Percentiles rank a stretch among this genome's conserved stretches.
Evolutionary conservation across 2,888 invertebrate species (phyloP).

Genomic region (Malthinus flaveolus): DNA sequence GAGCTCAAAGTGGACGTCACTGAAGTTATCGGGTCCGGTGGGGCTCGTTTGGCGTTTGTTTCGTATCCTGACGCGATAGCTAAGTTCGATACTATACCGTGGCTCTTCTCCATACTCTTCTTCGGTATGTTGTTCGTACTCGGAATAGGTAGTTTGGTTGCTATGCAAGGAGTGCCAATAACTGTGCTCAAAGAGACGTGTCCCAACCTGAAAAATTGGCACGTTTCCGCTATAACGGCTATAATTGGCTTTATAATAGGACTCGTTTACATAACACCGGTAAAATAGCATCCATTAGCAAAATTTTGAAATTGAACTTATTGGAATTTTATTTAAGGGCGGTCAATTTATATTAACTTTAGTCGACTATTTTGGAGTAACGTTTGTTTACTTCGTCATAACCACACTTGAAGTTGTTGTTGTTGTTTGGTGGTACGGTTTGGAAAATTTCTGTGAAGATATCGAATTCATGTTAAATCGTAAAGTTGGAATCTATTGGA

Average conservation of each 20-base stretch:
- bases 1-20: constrained; percentile 66
- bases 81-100: constrained; percentile 71
- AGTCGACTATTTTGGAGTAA: constrained; percentile 64
- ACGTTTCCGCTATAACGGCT: constrained; percentile 57
- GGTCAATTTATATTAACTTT: constrained; percentile 64
- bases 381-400: constrained; percentile 62
- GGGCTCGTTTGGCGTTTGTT: constrained; percentile 79
- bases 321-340: constrained; percentile 52
- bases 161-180: constrained; percentile 69
- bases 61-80: constrained; percentile 84
- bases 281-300: constrained; percentile 51
- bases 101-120: constrained; percentile 78
- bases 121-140: constrained; percentile 81
- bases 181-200: constrained; percentile 71
- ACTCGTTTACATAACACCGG: constrained; percentile 76
- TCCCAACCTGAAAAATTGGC: constrained; percentile 62
- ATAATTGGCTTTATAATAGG: constrained; percentile 64
- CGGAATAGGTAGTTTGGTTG: constrained; percentile 78
- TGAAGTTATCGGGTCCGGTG: constrained; percentile 70
- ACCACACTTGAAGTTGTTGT: constrained; percentile 61
- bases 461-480: constrained; percentile 77
- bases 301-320: background rate
- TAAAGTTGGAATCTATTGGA: constrained; percentile 72
- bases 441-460: constrained; percentile 66
- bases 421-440: constrained; percentile 64